Evolutionary conservation across 2,113 vertebrate species (phyloP).

Genomic region (Apodemus speciosus): DNA sequence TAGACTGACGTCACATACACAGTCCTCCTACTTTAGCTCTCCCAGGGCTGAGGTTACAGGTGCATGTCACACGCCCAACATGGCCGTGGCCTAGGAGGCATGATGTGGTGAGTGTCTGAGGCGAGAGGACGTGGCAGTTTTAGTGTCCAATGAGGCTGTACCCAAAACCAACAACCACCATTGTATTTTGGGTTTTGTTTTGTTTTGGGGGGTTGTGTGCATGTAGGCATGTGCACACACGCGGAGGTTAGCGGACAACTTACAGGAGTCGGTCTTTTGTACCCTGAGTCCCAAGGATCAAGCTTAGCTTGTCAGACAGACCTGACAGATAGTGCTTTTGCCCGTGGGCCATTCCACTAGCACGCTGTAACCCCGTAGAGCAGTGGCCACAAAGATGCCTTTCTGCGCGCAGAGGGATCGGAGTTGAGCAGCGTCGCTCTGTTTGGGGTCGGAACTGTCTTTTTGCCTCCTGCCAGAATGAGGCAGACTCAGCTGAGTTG

Average conservation of each 20-base stretch:
- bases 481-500: background rate
- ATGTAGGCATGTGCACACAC: background rate
- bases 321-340: background rate
- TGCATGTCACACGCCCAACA: too few species aligned
- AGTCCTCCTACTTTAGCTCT: background rate
- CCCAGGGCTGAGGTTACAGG: background rate
- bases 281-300: background rate
- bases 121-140: background rate
- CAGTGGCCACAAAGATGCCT: fast-evolving
- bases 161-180: background rate
- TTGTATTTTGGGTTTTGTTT: background rate
- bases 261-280: background rate
- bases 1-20: background rate
- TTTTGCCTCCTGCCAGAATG: background rate
- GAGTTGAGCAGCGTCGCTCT: background rate
- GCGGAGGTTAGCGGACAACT: background rate
- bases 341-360: background rate
- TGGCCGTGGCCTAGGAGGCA: background rate
- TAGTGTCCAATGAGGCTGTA: background rate
- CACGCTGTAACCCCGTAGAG: background rate
- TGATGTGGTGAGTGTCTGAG: too few species aligned
- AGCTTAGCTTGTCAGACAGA: background rate
- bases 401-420: background rate
- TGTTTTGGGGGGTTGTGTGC: background rate
- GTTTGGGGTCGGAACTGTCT: background rate